phyloP scores from a whole-genome alignment of 2,113 vertebrate genomes.

The Channa argus region DNA sequence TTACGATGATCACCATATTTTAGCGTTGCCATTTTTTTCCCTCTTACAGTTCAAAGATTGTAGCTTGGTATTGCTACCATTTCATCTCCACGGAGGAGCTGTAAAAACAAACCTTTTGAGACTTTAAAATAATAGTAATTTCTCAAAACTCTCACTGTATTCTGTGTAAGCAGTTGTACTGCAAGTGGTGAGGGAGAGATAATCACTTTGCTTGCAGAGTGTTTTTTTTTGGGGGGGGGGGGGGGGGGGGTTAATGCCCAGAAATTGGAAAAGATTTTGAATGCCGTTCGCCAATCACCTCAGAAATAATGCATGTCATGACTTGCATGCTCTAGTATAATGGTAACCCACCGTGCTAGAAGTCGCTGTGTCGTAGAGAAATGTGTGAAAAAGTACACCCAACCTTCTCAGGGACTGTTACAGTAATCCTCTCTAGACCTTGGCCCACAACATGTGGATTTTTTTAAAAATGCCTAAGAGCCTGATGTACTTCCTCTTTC shows the following conservation, averaged over 20 bases:
- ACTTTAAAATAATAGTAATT: constrained; percentile 51
- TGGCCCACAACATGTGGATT: constrained; percentile 70
- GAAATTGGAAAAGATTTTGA: constrained; percentile 63
- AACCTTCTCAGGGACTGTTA: constrained; percentile 82
- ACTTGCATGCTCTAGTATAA: constrained; percentile 80
- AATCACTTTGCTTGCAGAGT: constrained; percentile 48
- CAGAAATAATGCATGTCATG: constrained; percentile 79
- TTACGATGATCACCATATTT: constrained; percentile 52
- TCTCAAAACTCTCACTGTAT: constrained; percentile 40
- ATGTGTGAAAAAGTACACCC: constrained; percentile 65
- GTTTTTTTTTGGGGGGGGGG: constrained; percentile 35
- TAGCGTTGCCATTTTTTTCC: constrained; percentile 42
- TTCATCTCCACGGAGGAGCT: constrained; percentile 39
- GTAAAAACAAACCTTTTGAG: constrained; percentile 53
- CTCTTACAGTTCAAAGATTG: constrained; percentile 54
- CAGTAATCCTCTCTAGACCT: constrained; percentile 73
- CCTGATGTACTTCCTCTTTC: constrained; percentile 76
- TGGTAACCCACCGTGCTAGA: constrained; percentile 77
- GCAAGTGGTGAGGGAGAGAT: constrained; percentile 41
- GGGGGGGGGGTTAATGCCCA: constrained; percentile 47
- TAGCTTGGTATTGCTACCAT: constrained; percentile 54
- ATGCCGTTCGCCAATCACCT: constrained; percentile 74
- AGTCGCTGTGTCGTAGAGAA: constrained; percentile 79
- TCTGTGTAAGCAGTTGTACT: constrained; percentile 36
- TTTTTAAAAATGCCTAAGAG: constrained; percentile 63